A percentile compares a stretch with the other conserved stretches of the same genome.
phyloP scores from a whole-genome alignment of 2,888 invertebrate genomes.

The Graphium colonna region DNA sequence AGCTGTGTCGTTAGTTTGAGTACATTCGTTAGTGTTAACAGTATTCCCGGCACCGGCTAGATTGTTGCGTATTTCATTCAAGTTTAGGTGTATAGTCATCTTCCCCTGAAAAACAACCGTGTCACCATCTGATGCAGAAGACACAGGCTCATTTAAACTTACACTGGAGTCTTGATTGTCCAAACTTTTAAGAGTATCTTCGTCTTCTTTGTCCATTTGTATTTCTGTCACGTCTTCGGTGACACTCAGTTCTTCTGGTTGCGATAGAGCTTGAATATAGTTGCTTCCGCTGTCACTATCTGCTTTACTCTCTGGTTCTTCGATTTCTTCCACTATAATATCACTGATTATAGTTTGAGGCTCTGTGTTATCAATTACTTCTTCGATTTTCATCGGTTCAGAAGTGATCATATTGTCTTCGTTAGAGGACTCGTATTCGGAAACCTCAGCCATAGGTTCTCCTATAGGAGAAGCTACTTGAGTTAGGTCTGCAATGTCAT shows the following conservation, averaged over 20 bases:
- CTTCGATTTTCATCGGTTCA: constrained; percentile 54
- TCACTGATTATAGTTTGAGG: constrained; percentile 52
- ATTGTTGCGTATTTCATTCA: constrained; percentile 75
- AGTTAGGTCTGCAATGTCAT: constrained; percentile 83
- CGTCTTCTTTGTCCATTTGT: constrained; percentile 75
- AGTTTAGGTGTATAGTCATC: constrained; percentile 76
- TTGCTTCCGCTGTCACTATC: constrained; percentile 68
- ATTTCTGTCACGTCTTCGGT: constrained; percentile 72
- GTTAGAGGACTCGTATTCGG: constrained; percentile 72
- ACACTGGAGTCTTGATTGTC: constrained; percentile 78
- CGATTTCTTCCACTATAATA: constrained; percentile 68
- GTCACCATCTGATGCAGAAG: constrained; percentile 70
- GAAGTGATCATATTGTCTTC: constrained; percentile 54
- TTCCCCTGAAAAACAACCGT: constrained; percentile 77
- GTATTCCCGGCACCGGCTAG: constrained; percentile 65
- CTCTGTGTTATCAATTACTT: constrained; percentile 34
- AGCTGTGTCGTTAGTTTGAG: constrained; percentile 52
- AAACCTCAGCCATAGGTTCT: constrained; percentile 64
- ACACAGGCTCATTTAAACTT: constrained; percentile 75
- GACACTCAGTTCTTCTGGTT: constrained; percentile 65
- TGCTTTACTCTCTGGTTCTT: constrained; percentile 61
- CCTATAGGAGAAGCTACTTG: constrained; percentile 72
- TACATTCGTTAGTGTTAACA: constrained; percentile 53
- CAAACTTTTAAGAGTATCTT: constrained; percentile 75
- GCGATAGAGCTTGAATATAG: constrained; percentile 66